Evolutionary conservation across 2,888 invertebrate genomes (phyloP), one percentile per base, ranked within the genome.

Genomic region (Eulithis prunata): DNA sequence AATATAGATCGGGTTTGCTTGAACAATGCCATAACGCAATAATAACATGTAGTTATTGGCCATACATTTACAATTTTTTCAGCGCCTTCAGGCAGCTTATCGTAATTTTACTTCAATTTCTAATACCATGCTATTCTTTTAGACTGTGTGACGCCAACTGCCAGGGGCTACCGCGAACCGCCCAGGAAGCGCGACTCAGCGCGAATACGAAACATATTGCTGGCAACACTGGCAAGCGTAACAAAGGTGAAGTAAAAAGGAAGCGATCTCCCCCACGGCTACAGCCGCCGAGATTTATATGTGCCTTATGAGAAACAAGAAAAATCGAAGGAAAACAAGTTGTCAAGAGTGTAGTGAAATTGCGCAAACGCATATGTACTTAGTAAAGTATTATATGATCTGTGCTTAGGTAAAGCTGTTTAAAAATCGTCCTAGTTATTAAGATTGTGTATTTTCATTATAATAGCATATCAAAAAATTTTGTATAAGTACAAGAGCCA

Each of bases 211-310:
- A 91, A 92, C 90, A 91, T 91, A 91, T 90, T 89, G 41, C 41
- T 86, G 80, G 41, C 41, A 41, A 41, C 41, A 41, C 80, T 86
- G 89, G 89, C 91, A 89, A 91, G 90, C 92, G 91, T 92, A 93
- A 92, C 92, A 91, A 92, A 92, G 90, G 89, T 90, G 86, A 90
- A 89, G 88, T 89, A 87, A 90, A 89, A 91, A 90, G 91, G 87
- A 90, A 89, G 87, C 87, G 83, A 80, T 78, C 76, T 76, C 71
- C 86, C 91, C 84, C 76, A 76, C 80, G 90, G 90, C 88, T 51
- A 71, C 80, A 78, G 64, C 66, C 79, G 71, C 78, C 75, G 79
- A 84, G 85, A 89, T 89, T 88, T 87, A 88, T 87, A 81, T 83
- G 84, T 85, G 85, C 84, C 82, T 85, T 87, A 86, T 84, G 84